These are phyloP conservation scores for Enteromius argenteus DNA, from an alignment of 2,797 vertebrate genomes.

Conservation along the genomic window DNA sequence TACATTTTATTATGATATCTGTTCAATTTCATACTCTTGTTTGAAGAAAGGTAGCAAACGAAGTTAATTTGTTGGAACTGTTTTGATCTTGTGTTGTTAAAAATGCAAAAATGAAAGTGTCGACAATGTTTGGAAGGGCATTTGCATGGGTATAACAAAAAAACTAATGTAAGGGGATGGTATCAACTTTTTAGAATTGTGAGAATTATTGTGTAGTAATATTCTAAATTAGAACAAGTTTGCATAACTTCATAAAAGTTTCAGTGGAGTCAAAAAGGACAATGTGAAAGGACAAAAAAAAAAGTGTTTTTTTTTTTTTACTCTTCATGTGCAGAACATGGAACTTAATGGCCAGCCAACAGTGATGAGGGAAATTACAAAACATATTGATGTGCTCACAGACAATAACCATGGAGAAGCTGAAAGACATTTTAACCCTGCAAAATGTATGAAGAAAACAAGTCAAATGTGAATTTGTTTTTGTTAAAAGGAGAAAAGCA, in stretches of 20 bases:
- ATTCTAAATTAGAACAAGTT: constrained; percentile 60
- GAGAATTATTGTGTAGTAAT: constrained; percentile 57
- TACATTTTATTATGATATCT: constrained; percentile 12
- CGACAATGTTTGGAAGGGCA: constrained; percentile 5
- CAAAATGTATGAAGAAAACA: constrained; percentile 7
- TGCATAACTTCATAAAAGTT: constrained; percentile 41
- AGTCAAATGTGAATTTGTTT: constrained; percentile 4
- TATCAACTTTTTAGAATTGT: constrained; percentile 53
- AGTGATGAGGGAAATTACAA: neutral
- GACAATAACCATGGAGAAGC: neutral
- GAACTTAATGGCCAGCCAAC: constrained; percentile 6
- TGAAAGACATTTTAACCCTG: constrained; percentile 23
- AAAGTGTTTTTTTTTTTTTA: neutral
- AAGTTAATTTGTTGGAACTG: constrained; percentile 18
- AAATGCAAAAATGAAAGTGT: constrained; percentile 23
- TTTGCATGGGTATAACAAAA: constrained; percentile 51
- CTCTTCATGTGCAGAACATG: constrained; percentile 41
- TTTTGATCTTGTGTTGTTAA: constrained; percentile 32
- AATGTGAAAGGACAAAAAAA: constrained; percentile 25
- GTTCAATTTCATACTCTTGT: constrained; percentile 42
- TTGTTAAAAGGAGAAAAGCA: constrained; percentile 20
- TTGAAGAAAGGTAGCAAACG: constrained; percentile 45
- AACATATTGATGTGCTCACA: neutral
- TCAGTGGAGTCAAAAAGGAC: constrained; percentile 34
- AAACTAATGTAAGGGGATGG: constrained; percentile 40